phyloP scores from a whole-genome alignment of 2,888 invertebrate genomes.

The Cyaniris semiargus region DNA sequence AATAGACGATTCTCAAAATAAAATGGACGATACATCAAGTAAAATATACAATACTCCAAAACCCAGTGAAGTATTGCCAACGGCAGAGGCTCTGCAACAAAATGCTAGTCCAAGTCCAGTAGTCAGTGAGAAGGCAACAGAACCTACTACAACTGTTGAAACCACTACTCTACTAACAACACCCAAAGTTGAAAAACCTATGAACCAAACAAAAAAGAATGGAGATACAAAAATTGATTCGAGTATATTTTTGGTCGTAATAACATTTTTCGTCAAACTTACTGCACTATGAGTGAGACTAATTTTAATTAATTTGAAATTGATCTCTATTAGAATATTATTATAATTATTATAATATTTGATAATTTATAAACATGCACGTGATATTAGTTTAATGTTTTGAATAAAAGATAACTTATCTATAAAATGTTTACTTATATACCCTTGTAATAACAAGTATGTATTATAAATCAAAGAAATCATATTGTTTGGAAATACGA shows the following conservation, averaged over 20 bases:
- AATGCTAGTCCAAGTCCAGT: constrained; percentile 49
- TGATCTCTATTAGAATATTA: constrained; percentile 31
- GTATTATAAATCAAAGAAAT: constrained; percentile 45
- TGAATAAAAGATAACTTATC: constrained; percentile 4
- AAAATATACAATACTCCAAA: constrained; percentile 41
- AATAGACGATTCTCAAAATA: neutral
- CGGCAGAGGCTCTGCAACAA: constrained; percentile 63
- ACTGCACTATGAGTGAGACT: neutral
- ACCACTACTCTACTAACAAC: constrained; percentile 40
- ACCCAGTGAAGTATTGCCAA: constrained; percentile 52
- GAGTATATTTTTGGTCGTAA: neutral
- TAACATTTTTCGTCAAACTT: neutral
- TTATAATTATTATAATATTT: too few species aligned
- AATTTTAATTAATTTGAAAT: neutral
- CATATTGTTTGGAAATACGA: constrained; percentile 63
- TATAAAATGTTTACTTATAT: neutral
- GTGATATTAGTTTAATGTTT: constrained; percentile 28
- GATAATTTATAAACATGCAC: constrained; percentile 13
- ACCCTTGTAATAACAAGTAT: neutral
- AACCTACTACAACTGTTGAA: constrained; percentile 44
- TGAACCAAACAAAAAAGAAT: constrained; percentile 34
- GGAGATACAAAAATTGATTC: constrained; percentile 23
- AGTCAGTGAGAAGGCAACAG: constrained; percentile 48
- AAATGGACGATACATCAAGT: neutral
- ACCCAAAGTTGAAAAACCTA: constrained; percentile 35